Conservation (phyloP, 2,888 invertebrate genomes). For the Drosophila anomalata region DNA sequence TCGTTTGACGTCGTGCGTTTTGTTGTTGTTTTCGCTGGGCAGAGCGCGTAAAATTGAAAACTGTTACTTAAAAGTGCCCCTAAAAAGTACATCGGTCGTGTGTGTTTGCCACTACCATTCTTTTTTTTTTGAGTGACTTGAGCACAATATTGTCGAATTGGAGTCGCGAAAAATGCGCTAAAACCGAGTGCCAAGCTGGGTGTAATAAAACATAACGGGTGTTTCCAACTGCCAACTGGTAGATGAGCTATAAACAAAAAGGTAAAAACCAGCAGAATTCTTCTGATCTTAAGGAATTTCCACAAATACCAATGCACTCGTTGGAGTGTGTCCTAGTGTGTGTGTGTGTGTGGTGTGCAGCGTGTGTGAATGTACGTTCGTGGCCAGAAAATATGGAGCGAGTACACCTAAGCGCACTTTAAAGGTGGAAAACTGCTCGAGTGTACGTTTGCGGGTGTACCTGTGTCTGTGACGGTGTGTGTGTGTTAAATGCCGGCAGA, state of each 20-base stretch:
- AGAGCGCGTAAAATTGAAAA: slow-evolving; percentile 61
- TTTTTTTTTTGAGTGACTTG: slow-evolving; percentile 29
- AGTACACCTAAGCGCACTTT: slow-evolving; percentile 45
- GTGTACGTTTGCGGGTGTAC: slow-evolving; percentile 24
- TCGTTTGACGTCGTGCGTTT: slow-evolving; percentile 44
- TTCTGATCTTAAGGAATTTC: slow-evolving; percentile 40
- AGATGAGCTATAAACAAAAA: slow-evolving; percentile 46
- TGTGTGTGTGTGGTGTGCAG: background rate
- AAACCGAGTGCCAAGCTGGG: background rate
- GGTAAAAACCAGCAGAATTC: slow-evolving; percentile 49
- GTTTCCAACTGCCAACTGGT: slow-evolving; percentile 8
- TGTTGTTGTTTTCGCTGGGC: slow-evolving; percentile 39
- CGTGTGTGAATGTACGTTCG: slow-evolving; percentile 32
- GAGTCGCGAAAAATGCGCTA: background rate
- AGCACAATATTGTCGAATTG: background rate
- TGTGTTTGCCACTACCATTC: background rate
- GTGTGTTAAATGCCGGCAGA: slow-evolving; percentile 72
- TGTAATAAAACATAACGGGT: slow-evolving; percentile 27
- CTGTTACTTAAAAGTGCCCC: background rate
- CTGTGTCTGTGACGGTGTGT: slow-evolving; percentile 30
- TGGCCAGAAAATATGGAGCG: slow-evolving; percentile 57
- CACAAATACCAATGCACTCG: slow-evolving; percentile 33
- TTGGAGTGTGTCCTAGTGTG: slow-evolving; percentile 20
- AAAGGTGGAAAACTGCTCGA: slow-evolving; percentile 46
- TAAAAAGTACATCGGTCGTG: background rate